Conservation (phyloP, 2,797 vertebrate species). For the Periparus ater region DNA sequence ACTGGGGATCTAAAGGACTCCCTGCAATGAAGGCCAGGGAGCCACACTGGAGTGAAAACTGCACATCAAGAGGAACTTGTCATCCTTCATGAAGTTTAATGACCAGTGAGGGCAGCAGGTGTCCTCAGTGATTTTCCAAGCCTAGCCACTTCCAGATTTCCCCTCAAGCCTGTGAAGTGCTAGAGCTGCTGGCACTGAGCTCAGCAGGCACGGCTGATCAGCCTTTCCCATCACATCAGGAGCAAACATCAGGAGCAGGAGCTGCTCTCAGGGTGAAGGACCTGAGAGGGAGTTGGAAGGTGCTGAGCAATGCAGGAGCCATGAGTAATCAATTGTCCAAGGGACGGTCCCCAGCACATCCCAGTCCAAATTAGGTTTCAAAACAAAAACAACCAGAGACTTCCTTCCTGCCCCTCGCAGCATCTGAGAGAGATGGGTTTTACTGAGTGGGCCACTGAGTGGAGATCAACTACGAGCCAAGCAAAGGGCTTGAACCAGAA, state of each 20-base stretch:
- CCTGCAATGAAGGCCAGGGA: not conserved
- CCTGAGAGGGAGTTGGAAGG: not conserved
- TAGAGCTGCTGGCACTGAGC: not conserved
- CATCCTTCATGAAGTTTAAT: not conserved
- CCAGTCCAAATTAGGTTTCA: not conserved
- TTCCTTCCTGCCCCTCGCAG: not conserved
- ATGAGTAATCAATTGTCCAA: not conserved
- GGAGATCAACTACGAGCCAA: not conserved
- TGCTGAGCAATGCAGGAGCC: not conserved
- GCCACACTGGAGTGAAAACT: not conserved
- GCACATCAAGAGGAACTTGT: not conserved
- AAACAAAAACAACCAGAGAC: not conserved
- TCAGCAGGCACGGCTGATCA: not conserved
- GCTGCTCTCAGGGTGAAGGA: not conserved
- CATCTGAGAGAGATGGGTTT: not conserved
- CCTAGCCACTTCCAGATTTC: not conserved
- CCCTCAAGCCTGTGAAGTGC: not conserved
- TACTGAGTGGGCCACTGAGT: not conserved
- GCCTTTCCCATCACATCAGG: not conserved
- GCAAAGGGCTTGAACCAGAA: slow-evolving; percentile 47
- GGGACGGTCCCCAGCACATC: not conserved
- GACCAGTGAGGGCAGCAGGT: not conserved
- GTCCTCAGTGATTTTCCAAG: not conserved
- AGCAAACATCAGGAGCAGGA: not conserved
- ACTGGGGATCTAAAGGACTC: fast-evolving